These are phyloP conservation scores for Trinorchestia longiramus DNA, from an alignment of 1,140 invertebrate species.

Conservation along the genomic window DNA sequence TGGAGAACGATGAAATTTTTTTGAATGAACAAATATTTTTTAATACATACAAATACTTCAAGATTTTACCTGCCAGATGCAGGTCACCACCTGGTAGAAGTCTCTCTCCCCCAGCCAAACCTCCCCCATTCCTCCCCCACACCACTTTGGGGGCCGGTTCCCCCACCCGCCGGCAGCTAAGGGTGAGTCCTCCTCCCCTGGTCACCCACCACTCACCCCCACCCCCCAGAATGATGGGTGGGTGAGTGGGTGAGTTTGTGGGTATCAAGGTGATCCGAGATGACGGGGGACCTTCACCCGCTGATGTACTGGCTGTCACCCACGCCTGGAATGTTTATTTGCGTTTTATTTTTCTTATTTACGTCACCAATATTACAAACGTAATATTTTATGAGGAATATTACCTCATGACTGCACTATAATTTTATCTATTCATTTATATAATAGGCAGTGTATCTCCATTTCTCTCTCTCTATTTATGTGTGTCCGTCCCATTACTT, in stretches of 20 bases:
- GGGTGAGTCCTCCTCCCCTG: constrained; percentile 58
- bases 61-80: constrained; percentile 59
- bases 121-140: constrained; percentile 70
- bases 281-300: constrained; percentile 61
- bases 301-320: constrained; percentile 63
- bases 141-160: constrained; percentile 71
- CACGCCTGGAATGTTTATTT: constrained; percentile 59
- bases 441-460: too few relatives aligned
- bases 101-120: constrained; percentile 30
- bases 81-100: constrained; percentile 63
- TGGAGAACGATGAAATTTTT: too few relatives aligned
- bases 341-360: too few relatives aligned
- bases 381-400: too few relatives aligned
- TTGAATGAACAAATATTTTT: too few relatives aligned
- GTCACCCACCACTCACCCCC: constrained; percentile 60
- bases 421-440: too few relatives aligned
- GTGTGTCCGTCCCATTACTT: too few relatives aligned
- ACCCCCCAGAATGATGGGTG: constrained; percentile 61
- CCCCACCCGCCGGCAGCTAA: constrained; percentile 70
- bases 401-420: too few relatives aligned
- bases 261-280: constrained; percentile 58
- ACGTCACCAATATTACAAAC: too few relatives aligned
- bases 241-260: constrained; percentile 56
- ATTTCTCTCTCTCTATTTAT: too few relatives aligned
- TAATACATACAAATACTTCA: neutral